Evolutionary conservation across 1,140 invertebrate species (phyloP), one percentile per base, ranked within the genome.

Genomic region (Heliconius congener): DNA sequence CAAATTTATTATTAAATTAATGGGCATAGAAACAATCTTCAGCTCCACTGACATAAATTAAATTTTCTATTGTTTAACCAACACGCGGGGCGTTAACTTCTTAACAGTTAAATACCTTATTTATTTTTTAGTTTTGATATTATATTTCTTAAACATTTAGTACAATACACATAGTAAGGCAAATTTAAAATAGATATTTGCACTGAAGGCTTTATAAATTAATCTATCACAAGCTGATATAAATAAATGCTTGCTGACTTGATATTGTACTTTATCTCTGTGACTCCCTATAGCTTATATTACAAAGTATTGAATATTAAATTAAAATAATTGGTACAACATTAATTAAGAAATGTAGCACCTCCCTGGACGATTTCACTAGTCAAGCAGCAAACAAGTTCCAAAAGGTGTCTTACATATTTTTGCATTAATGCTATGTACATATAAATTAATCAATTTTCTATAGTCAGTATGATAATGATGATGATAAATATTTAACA

Each of bases 291-390:
- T 13, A 66, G 23, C 27, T 66, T 13, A 30, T 6, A 66, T 66
- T 66, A 74, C 42, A 74, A 74, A 46, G 55, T 74, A 23, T 74
- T 74, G 30, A 30, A 46, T 46, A 23, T 74, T 74, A 30, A 30
- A 46, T 46, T 50, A 52, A 52, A 74, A 55, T 13, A 60, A 23
- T 57, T 46, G 57, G 57, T 60, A 66, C 73, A 46, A 74, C 27
- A 39, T 71, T 76, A 77, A 66, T 71, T 66, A 81, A 81, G 71
- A 72, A 75, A 78, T 78, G 76, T 81, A 81, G 80, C 80, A 81
- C 80, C 80, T 81, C 73, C 80, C 76, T 75, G 80, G 80, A 81
- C 76, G 76, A 77, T 80, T 76, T 80, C 66, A 80, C 79, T 80
- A 79, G 66, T 76, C 71, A 75, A 76, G 73, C 74, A 79, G 78